Conservation (phyloP, 2,888 invertebrate species). For the Ornithoptera alexandrae region DNA sequence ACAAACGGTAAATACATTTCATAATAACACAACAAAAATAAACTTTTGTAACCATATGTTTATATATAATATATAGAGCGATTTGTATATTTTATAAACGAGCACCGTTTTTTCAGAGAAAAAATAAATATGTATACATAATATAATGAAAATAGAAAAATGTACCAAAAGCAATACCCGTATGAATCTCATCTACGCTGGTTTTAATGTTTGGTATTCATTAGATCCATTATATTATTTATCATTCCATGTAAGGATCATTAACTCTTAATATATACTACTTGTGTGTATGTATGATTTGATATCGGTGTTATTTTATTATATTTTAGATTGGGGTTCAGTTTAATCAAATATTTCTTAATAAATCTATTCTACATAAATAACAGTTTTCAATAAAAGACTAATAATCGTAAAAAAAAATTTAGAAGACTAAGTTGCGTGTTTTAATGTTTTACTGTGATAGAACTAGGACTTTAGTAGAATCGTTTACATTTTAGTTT, state of each 20-base stretch:
- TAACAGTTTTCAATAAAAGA: conserved; percentile 22
- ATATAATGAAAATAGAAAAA: conserved; percentile 22
- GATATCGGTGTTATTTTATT: conserved; percentile 19
- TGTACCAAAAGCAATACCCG: conserved; percentile 40
- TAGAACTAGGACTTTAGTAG: conserved; percentile 66
- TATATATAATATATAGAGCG: conserved; percentile 17
- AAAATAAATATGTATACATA: not conserved
- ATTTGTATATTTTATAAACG: conserved; percentile 20
- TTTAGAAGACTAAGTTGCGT: conserved; percentile 41
- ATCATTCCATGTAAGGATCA: conserved; percentile 57
- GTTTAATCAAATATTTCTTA: conserved; percentile 21
- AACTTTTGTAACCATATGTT: conserved; percentile 20
- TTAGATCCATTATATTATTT: conserved; percentile 42
- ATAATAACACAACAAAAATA: conserved; percentile 16
- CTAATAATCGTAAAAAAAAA: conserved; percentile 31
- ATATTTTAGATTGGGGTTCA: conserved; percentile 25
- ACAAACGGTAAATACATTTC: conserved; percentile 2
- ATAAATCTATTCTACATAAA: conserved; percentile 27
- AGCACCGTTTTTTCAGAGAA: not conserved
- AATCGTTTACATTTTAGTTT: conserved; percentile 34
- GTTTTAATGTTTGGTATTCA: conserved; percentile 16
- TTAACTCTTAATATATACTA: conserved; percentile 15
- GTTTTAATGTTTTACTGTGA: conserved; percentile 76
- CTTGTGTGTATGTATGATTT: conserved; percentile 31
- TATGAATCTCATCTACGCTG: conserved; percentile 50